Conservation (phyloP, 2,888 invertebrate species). For the Sylvicola fuscatus region DNA sequence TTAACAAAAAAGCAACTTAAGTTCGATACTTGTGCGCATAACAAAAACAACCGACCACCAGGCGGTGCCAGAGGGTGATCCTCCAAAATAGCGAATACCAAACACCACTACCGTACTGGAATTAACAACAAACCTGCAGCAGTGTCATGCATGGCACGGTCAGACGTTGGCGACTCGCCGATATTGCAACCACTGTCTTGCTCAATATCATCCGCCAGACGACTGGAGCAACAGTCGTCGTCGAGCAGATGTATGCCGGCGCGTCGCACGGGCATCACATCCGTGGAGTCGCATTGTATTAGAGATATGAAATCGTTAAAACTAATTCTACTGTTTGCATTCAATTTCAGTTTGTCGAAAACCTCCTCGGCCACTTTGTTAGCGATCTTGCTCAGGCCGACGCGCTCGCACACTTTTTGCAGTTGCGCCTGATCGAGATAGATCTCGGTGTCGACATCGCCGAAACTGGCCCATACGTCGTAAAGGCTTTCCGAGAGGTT, state of each 20-base stretch:
- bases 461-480: conserved; percentile 39
- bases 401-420: conserved; percentile 39
- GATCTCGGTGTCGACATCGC: conserved; percentile 27
- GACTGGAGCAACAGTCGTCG: no score
- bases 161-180: background rate
- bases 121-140: conserved; percentile 3
- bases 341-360: conserved; percentile 40
- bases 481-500: conserved; percentile 30
- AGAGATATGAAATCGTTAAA: conserved; percentile 42
- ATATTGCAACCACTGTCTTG: conserved; percentile 1
- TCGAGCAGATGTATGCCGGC: no score
- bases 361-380: conserved; percentile 40
- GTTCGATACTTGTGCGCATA: no score
- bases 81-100: no score
- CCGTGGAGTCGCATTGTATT: conserved; percentile 29
- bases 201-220: conserved; percentile 1
- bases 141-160: conserved; percentile 3
- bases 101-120: no score
- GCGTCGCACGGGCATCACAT: conserved; percentile 9
- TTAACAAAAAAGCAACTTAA: no score
- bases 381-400: conserved; percentile 41
- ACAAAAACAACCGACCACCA: no score
- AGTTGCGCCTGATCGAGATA: conserved; percentile 41
- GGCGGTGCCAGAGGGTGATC: no score
- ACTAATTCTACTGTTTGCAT: conserved; percentile 39